These are phyloP conservation scores for Prolemur simus DNA, from an alignment of 2,113 vertebrate species.

Conservation along the genomic window DNA sequence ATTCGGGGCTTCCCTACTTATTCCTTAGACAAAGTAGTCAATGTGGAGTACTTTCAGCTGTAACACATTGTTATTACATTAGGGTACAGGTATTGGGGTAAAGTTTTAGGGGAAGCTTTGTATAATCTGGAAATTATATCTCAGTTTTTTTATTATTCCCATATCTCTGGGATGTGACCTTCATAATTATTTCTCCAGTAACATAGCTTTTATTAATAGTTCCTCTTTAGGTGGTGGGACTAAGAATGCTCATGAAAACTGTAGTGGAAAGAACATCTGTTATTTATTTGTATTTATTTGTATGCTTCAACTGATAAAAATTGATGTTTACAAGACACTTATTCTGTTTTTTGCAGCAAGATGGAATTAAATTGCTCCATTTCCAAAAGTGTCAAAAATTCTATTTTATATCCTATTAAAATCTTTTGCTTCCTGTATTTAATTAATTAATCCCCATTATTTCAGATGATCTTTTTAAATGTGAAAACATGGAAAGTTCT, in stretches of 20 bases:
- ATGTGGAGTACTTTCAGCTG: not conserved
- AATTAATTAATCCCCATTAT: not conserved
- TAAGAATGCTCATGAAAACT: not conserved
- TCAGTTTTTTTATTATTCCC: not conserved
- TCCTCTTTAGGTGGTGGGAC: not conserved
- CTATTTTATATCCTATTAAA: not conserved
- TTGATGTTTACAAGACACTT: not conserved
- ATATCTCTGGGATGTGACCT: no score
- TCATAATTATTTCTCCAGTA: not conserved
- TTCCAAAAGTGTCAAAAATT: not conserved
- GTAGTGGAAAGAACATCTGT: not conserved
- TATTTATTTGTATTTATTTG: not conserved
- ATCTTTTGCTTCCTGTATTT: not conserved
- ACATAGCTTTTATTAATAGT: not conserved
- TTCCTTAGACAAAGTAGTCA: not conserved
- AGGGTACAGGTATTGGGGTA: not conserved
- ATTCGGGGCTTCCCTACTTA: not conserved
- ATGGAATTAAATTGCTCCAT: not conserved
- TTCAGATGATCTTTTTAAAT: not conserved
- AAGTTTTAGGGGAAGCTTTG: not conserved
- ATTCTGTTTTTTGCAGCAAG: not conserved
- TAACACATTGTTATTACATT: not conserved
- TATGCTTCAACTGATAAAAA: not conserved
- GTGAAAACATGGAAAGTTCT: not conserved
- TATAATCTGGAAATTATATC: not conserved